phyloP scores from a whole-genome alignment of 2,888 invertebrate species.

The Agrotis ipsilon region DNA sequence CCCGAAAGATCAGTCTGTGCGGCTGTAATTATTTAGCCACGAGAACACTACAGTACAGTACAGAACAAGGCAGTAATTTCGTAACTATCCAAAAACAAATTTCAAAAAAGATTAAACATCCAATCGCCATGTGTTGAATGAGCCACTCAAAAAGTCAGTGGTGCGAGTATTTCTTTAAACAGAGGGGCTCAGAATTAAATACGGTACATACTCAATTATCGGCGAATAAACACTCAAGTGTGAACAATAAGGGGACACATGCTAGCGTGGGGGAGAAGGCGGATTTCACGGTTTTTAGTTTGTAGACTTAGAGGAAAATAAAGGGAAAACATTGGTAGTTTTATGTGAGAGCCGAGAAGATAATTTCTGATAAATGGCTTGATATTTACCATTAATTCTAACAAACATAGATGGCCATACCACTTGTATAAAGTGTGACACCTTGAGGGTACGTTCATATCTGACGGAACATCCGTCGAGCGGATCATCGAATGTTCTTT shows the following conservation, averaged over 20 bases:
- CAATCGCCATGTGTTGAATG: constrained; percentile 79
- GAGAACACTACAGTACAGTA: too few relatives aligned
- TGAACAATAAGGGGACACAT: constrained; percentile 68
- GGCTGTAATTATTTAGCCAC: too few relatives aligned
- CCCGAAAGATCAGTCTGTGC: too few relatives aligned
- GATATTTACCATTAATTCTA: too few relatives aligned
- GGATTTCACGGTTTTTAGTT: constrained; percentile 54
- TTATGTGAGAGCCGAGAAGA: not conserved
- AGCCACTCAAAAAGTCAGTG: constrained; percentile 78
- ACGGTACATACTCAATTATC: constrained; percentile 83
- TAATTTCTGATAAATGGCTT: too few relatives aligned
- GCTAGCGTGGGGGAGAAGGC: constrained; percentile 22
- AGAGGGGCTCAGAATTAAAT: constrained; percentile 70
- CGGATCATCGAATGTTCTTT: too few relatives aligned
- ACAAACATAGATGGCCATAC: too few relatives aligned
- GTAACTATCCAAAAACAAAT: constrained; percentile 45
- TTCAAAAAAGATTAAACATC: constrained; percentile 69
- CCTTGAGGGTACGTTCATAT: too few relatives aligned
- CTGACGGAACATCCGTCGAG: too few relatives aligned
- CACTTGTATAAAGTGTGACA: too few relatives aligned
- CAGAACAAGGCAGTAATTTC: constrained; percentile 9
- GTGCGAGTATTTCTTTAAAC: constrained; percentile 80
- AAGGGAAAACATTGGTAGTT: not conserved
- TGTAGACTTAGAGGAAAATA: constrained; percentile 3
- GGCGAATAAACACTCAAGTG: constrained; percentile 81